Evolutionary conservation across 2,888 invertebrate species (phyloP), one percentile per base, ranked within the genome.

Genomic region (Cheilosia variabilis): DNA sequence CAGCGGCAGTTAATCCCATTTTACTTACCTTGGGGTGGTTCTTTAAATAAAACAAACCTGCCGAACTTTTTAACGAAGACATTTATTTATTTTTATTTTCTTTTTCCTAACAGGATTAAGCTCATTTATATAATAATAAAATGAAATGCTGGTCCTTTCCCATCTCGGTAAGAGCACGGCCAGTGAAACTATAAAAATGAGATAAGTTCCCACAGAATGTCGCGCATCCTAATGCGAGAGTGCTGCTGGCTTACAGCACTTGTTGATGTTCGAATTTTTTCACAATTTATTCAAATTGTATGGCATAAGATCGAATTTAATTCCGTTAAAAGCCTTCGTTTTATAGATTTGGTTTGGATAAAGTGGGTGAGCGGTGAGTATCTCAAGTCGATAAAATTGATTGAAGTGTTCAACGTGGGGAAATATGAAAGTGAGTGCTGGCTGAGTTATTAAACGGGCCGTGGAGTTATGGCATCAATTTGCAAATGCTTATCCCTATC

Each of bases 361-460:
- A 13, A 13, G 50, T 19, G 13, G 17, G 57, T 53, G 4, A 31
- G 31, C 31, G 6, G 47, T 27, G 37, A 55, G 15, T 78, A 80
- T 66, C 66, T 62, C 45, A 76, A 80, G 84, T 71, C 84, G 84
- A 86, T 86, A 86, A 86, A 86, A 86, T 86, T 86, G 84, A 86
- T 86, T 86, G 80, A 86, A 78, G 72, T 83, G 78, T 77, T 78
- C 72, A 62, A 80, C 60, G 55, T 66, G 62, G 62, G 55, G 34
- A 86, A 86, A 86, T 80, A 86, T 80, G 80, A 76, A 86, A 47
- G 75, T 72, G 55, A 47, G 68, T 68, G 62, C 57, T 57, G 55
- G 52, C 58, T 75, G 75, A 79, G 79, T 75, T 84, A 84, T 84
- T 79, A 84, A 84, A 80, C 71, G 69, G 60, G 65, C 62, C 71